Base-by-base conservation (phyloP, 2,888 invertebrate genomes). In the Chouioia cunea region DNA sequence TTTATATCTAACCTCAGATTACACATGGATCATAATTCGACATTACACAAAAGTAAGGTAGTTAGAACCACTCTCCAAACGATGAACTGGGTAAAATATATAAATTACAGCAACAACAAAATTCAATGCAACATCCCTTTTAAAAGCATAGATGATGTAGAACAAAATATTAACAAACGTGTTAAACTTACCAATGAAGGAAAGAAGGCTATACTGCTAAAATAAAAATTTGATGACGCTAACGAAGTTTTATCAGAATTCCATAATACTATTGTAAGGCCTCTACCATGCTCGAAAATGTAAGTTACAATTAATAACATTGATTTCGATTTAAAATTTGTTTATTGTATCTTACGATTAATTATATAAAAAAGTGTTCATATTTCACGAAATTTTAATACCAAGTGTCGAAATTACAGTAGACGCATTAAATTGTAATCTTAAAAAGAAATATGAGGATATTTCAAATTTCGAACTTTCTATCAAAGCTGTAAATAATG, bases 321-420 rank as follows among this genome's bases (percentile, higher is more conserved):
- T 44, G 18, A 43, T 0, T 73, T 76, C 12, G 70, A 65, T 58
- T 60, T 76, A n/a, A 70, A 67, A 43, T 50, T 75, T 48, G n/a
- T 75, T 56, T 22, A 56, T 77, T n/a, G 71, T 76, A 2, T 47
- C 65, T 0, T 74, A 77, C 43, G 56, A 69, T 43, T 63, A 76
- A 43, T 10, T 75, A 2, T 46, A 72, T 0, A 67, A 58, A 20
- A 65, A 73, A 53, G 70, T 75, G 2, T 46, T 76, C n/a, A 72
- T 76, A 3, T 74, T 72, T 1, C 68, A 76, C 1, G 70, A 77
- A 56, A 58, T 76, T 16, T 64, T 76, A n/a, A 71, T 71, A n/a
- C 1, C 73, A 2, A 71, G 73, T 12, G 27, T 71, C 0, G 36
- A 52, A 15, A 75, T 70, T n/a, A 60, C 67, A 14, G 20, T 60